Base-by-base conservation (phyloP, 2,113 vertebrate genomes). In the Beaufortia kweichowensis region DNA sequence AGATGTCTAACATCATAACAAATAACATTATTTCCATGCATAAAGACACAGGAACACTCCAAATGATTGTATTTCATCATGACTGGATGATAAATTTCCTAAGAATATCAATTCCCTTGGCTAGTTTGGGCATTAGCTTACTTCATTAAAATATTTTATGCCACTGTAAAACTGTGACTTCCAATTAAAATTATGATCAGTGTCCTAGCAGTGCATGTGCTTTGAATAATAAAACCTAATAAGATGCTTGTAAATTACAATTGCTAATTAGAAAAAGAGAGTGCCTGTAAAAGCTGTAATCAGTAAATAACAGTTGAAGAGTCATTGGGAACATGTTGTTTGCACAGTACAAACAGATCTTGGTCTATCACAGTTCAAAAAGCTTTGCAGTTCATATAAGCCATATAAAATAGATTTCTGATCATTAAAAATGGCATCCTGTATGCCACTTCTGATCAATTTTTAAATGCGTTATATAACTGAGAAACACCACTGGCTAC, bases 31-130 rank as follows among this genome's bases (percentile, higher is more conserved):
- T 55, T 72, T 41, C 24, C 23, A 60, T 61, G 39, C 53, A 50
- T 53, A 39, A 15, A 59, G 23, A 56, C 17, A 64, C 24, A 35
- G 50, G 43, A 64, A 19, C 23, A 9, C 46, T 63, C 31, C 3
- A 15, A 17, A 26, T 29, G 68, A 28, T 15, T 67, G 29, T 80
- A 39, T 75, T 56, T 33, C 65, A 50, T 69, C 24, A 43, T 46
- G 64, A 19, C 23, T 61, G 31, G 39, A 12, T 29, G 28, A 56
- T 80, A 75, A 63, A 68, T 61, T 46, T 19, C 33, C 43, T 35
- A 4, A 23, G 23, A 24, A 26, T 43, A 24, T 69, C 1, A 59
- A 35, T 17, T 68, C 31, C 26, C 29, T 73, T 41, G 39, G 15
- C 39, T 39, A 19, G 8, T 43, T 69, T 75, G 43, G 11, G 28